A percentile compares a stretch with the other conserved stretches of the same genome.
phyloP scores from a whole-genome alignment of 2,113 vertebrate genomes.

The Anoplopoma fimbria region DNA sequence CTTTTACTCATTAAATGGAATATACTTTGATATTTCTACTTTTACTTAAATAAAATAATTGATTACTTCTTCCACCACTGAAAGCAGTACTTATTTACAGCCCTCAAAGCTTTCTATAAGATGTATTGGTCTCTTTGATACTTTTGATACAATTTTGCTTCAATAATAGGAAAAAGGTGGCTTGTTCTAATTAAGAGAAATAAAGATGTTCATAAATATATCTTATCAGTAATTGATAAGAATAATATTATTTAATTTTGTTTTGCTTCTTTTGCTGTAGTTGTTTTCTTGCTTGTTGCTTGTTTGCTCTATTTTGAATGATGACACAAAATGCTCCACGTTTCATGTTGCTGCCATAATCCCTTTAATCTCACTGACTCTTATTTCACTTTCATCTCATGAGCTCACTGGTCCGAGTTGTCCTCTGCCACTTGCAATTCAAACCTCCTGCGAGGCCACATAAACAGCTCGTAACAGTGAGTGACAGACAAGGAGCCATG shows the following conservation, averaged over 20 bases:
- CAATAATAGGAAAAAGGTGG: neutral
- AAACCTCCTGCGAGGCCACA: conserved; percentile 4
- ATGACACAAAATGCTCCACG: conserved; percentile 19
- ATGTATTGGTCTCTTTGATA: neutral
- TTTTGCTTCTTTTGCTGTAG: neutral
- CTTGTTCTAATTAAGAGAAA: neutral
- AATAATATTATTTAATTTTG: neutral
- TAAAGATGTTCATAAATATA: neutral
- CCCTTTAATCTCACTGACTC: conserved; percentile 25
- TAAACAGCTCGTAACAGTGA: conserved; percentile 52
- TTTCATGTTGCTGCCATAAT: conserved; percentile 26
- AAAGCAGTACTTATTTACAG: neutral
- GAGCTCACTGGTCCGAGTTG: conserved; percentile 23
- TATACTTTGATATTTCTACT: neutral
- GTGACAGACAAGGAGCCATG: conserved; percentile 39
- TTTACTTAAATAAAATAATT: neutral
- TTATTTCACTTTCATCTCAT: conserved; percentile 27
- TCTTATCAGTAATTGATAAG: neutral
- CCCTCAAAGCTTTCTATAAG: neutral
- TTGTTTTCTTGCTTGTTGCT: neutral
- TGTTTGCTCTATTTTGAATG: conserved; percentile 29
- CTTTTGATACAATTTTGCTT: neutral
- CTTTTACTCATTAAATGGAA: neutral
- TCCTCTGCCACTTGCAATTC: conserved; percentile 39
- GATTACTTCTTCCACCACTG: neutral